Conservation (phyloP, 2,113 vertebrate species). For the Xyliphius kryptos region DNA sequence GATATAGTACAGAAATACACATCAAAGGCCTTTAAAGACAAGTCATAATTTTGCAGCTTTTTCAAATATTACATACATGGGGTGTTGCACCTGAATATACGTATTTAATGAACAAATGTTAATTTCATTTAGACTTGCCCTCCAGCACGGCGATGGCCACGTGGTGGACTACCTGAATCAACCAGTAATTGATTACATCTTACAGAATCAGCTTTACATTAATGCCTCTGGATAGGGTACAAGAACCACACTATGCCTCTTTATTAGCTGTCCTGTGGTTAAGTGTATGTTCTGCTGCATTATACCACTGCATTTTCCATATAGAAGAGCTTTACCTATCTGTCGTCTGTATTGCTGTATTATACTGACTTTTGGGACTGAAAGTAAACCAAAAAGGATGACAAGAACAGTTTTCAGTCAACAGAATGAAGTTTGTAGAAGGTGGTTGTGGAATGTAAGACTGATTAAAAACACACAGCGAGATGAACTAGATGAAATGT, state of each 20-base stretch:
- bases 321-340: slow-evolving; percentile 47
- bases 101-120: neutral
- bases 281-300: slow-evolving; percentile 51
- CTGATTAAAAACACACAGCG: slow-evolving; percentile 4
- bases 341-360: slow-evolving; percentile 54
- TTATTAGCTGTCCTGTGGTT: slow-evolving; percentile 51
- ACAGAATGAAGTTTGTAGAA: slow-evolving; percentile 12
- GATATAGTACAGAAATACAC: too few relatives aligned
- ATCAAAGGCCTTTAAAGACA: too few relatives aligned
- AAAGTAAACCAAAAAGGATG: neutral
- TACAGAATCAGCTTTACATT: slow-evolving; percentile 98
- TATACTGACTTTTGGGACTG: slow-evolving; percentile 47
- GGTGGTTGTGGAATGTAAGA: neutral
- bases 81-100: neutral
- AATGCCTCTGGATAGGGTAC: slow-evolving; percentile 82
- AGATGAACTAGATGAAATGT: slow-evolving; percentile 27
- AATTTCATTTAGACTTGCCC: slow-evolving; percentile 74
- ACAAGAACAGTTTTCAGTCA: slow-evolving; percentile 23
- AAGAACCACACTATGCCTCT: slow-evolving; percentile 12
- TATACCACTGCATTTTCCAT: slow-evolving; percentile 51
- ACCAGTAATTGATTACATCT: slow-evolving; percentile 96
- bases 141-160: slow-evolving; percentile 94
- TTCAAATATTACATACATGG: too few relatives aligned
- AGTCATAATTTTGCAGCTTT: too few relatives aligned
- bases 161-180: slow-evolving; percentile 94